Evolutionary conservation across 2,888 invertebrate species (phyloP).

Genomic region (Eristalis arbustorum): DNA sequence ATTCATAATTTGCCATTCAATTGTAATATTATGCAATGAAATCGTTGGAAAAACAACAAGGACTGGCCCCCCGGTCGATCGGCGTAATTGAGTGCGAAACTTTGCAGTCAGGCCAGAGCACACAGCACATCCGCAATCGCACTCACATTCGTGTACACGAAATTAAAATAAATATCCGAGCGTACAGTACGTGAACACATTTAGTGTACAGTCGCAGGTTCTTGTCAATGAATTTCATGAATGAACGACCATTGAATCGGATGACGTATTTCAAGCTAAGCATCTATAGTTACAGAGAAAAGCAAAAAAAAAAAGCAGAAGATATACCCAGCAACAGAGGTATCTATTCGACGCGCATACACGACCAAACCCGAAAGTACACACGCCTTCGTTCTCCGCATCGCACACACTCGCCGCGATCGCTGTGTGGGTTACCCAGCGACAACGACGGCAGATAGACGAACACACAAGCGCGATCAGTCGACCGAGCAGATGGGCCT

Average conservation of each 20-base stretch:
- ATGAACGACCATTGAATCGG: slow-evolving; percentile 40
- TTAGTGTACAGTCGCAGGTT: slow-evolving; percentile 28
- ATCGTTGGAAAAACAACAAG: slow-evolving; percentile 2
- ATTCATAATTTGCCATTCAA: background rate
- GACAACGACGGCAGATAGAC: slow-evolving; percentile 1
- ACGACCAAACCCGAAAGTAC: background rate
- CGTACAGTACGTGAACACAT: background rate
- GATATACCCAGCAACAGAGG: slow-evolving; percentile 21
- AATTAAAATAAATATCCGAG: background rate
- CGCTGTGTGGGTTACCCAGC: background rate
- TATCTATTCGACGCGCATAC: background rate
- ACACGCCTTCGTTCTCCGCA: slow-evolving; percentile 19
- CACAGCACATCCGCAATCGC: slow-evolving; percentile 37
- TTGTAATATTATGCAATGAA: slow-evolving; percentile 27
- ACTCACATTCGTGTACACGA: background rate
- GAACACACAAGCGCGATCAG: background rate
- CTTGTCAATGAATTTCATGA: slow-evolving; percentile 64
- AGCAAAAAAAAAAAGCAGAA: background rate
- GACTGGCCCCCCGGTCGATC: background rate
- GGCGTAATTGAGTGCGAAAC: slow-evolving; percentile 44
- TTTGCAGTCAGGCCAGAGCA: slow-evolving; percentile 15
- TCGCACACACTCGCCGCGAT: background rate
- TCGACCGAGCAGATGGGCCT: background rate
- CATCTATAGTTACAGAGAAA: slow-evolving; percentile 14
- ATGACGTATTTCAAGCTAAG: slow-evolving; percentile 38